phyloP scores from a whole-genome alignment of 2,797 vertebrate species.

The Denticeps clupeoides region DNA sequence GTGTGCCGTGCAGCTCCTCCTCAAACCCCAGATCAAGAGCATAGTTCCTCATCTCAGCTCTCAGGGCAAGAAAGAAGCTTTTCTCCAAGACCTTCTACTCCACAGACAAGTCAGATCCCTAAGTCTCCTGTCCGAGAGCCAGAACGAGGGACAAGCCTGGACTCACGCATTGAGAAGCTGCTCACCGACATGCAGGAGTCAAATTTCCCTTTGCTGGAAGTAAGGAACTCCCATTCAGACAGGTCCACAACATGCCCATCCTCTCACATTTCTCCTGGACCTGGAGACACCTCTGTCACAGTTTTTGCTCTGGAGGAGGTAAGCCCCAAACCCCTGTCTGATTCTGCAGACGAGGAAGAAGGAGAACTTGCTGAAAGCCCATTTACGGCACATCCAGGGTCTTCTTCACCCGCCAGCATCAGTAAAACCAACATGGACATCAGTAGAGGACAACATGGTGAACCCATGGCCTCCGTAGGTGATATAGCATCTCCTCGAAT shows the following conservation, averaged over 20 bases:
- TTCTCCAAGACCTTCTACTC: constrained; percentile 56
- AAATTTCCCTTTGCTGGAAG: constrained; percentile 55
- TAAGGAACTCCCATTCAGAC: constrained; percentile 56
- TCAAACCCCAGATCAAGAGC: constrained; percentile 48
- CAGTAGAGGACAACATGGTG: no score
- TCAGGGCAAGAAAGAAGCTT: constrained; percentile 12
- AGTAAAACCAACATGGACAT: no score
- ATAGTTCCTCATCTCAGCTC: constrained; percentile 24
- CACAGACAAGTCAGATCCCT: constrained; percentile 36
- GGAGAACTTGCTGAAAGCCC: background rate
- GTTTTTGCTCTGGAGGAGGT: constrained; percentile 61
- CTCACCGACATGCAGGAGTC: constrained; percentile 68
- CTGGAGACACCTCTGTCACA: constrained; percentile 24
- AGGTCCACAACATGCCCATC: constrained; percentile 67
- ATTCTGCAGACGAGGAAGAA: constrained; percentile 64
- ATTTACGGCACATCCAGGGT: background rate
- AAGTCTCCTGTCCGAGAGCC: constrained; percentile 59
- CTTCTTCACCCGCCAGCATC: background rate
- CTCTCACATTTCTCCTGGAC: constrained; percentile 49
- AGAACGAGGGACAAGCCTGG: constrained; percentile 66
- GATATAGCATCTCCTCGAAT: constrained; percentile 29
- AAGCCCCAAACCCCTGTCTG: constrained; percentile 52
- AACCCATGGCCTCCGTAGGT: background rate
- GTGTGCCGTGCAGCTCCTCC: no score
- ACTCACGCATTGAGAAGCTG: constrained; percentile 92